Evolutionary conservation across 2,888 invertebrate genomes (phyloP), one percentile per base, ranked within the genome.

Genomic region (Amphipyra berbera): DNA sequence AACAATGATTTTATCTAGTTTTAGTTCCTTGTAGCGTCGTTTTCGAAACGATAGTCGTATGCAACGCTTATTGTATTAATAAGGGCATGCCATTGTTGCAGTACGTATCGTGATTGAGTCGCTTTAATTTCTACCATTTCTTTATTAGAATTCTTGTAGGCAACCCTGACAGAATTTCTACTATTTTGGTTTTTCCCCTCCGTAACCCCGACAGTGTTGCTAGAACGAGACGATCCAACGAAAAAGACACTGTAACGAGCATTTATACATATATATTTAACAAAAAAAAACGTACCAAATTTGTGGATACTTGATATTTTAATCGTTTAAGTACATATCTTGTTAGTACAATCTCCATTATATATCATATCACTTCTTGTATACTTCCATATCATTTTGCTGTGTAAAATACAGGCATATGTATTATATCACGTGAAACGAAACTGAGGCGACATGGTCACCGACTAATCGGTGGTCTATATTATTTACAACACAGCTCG

Each of bases 61-160:
- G 94, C 95, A 95, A 95, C 95, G 94, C 95, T 95, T 95, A 95
- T 95, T 95, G 91, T 93, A 92, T 90, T 83, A 90, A 95, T 94
- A 94, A 93, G 94, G 93, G 92, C 89, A 86, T 89, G 90, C 91
- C 91, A 87, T 90, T 88, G 94, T 94, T 95, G 95, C 94, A 95
- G 93, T 95, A 95, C 95, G 90, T 88, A 89, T 94, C 93, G 94
- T 94, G 94, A 90, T 89, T 88, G 93, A 93, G 94, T 94, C 94
- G 85, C 89, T 84, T 78, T 76, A n/a, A 41, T 64, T 78, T 64
- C 72, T 79, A 76, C 61, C 68, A 71, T 67, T 68, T 68, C 60
- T 72, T 61, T 62, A 50, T 54, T 71, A 13, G 68, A 77, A 76
- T 76, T 79, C 35, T 61, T 64, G 73, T 77, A 79, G 72, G 81